Conservation (phyloP, 2,113 vertebrate species). For the Myocastor coypus region DNA sequence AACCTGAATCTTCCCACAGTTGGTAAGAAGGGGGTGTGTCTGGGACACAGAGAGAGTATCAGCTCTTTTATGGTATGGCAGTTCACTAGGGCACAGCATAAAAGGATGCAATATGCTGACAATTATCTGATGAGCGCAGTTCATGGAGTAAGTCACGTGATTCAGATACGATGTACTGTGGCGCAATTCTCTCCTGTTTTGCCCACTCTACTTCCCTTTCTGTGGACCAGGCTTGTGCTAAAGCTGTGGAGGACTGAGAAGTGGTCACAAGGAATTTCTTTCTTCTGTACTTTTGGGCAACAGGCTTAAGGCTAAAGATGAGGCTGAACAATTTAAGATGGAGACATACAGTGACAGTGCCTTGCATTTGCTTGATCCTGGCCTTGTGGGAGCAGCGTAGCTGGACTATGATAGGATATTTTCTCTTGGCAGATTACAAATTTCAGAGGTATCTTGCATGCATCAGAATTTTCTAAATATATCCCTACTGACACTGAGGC, state of each 20-base stretch:
- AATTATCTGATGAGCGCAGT: not conserved
- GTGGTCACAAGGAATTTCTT: not conserved
- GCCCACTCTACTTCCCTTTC: not conserved
- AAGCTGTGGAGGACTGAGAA: not conserved
- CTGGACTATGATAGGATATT: constrained; percentile 1
- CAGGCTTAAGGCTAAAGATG: not conserved
- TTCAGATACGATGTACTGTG: not conserved
- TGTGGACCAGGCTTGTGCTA: not conserved
- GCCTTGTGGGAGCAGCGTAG: not conserved
- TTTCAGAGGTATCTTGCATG: constrained; percentile 34
- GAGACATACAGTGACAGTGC: constrained; percentile 41
- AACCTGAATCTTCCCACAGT: not conserved
- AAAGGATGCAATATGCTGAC: constrained; percentile 17
- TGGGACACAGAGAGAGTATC: not conserved
- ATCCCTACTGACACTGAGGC: not conserved
- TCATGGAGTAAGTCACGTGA: not conserved
- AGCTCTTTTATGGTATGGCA: not conserved
- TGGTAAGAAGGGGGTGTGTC: not conserved
- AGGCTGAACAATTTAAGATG: not conserved
- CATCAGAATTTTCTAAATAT: constrained; percentile 49
- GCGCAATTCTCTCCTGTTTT: not conserved
- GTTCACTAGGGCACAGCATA: not conserved
- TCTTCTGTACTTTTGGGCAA: not conserved
- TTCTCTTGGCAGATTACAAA: constrained; percentile 55
- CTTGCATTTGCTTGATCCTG: constrained; percentile 26